phyloP scores from a whole-genome alignment of 2,888 invertebrate species.

The Lycocerus yunnanus region DNA sequence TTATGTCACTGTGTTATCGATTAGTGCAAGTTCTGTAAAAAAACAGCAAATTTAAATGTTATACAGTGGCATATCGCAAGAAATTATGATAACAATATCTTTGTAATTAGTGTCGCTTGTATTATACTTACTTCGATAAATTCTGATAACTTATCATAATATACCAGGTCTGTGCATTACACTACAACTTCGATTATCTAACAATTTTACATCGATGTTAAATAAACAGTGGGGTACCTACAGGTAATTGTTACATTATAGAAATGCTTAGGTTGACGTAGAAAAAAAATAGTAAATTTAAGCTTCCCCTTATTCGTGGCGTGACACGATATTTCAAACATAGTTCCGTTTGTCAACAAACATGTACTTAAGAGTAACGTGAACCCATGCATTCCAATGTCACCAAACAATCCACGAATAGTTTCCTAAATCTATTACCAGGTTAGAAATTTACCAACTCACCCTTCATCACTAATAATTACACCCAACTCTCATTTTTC shows the following conservation, averaged over 20 bases:
- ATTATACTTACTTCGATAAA: constrained; percentile 33
- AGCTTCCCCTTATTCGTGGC: neutral
- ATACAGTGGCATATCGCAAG: constrained; percentile 26
- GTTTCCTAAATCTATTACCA: constrained; percentile 38
- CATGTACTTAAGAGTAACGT: constrained; percentile 43
- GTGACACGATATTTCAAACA: constrained; percentile 32
- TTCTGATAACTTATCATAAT: constrained; percentile 35
- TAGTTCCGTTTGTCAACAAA: constrained; percentile 42
- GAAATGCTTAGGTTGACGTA: neutral
- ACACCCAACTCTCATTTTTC: constrained; percentile 33
- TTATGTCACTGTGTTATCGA: neutral
- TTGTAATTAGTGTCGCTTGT: constrained; percentile 40
- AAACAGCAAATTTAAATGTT: neutral
- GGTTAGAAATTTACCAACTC: constrained; percentile 39
- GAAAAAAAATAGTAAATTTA: constrained; percentile 8
- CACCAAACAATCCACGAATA: constrained; percentile 42
- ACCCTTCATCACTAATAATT: constrained; percentile 44
- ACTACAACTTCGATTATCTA: constrained; percentile 31
- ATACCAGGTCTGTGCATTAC: constrained; percentile 38
- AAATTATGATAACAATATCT: constrained; percentile 33
- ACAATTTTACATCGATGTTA: constrained; percentile 5
- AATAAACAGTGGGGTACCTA: neutral
- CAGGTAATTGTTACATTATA: constrained; percentile 6
- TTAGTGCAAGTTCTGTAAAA: neutral
- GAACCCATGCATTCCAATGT: constrained; percentile 45